A percentile compares a stretch with the other conserved stretches of the same genome.
phyloP scores from a whole-genome alignment of 2,797 vertebrate genomes.

The Danio jaintianensis region DNA sequence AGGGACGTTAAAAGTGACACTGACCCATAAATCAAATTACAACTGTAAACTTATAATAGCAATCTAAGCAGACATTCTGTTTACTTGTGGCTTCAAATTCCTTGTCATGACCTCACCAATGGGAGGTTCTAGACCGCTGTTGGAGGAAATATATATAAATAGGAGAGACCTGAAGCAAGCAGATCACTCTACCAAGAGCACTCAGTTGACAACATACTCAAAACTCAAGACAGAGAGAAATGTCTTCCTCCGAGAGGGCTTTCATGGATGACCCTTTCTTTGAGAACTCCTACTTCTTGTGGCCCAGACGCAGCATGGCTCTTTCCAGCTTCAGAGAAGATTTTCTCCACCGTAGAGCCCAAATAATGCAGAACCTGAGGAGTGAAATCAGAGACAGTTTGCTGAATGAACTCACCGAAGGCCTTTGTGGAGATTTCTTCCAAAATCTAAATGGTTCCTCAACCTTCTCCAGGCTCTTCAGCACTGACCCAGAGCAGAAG shows the following conservation, averaged over 20 bases:
- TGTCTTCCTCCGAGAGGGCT: conserved; percentile 68
- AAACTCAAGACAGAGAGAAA: conserved; percentile 27
- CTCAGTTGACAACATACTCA: not conserved
- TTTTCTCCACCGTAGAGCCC: conserved; percentile 68
- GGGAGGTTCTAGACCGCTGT: conserved; percentile 1
- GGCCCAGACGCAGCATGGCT: conserved; percentile 60
- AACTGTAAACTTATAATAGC: conserved; percentile 42
- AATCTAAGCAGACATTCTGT: conserved; percentile 21
- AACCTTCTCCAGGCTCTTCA: conserved; percentile 36
- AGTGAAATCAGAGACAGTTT: conserved; percentile 66
- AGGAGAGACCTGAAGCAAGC: not conserved
- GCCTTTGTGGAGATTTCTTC: conserved; percentile 44
- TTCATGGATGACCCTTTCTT: conserved; percentile 75
- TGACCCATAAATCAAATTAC: conserved; percentile 17
- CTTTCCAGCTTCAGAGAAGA: conserved; percentile 69
- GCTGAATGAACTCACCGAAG: conserved; percentile 53
- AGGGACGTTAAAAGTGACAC: conserved; percentile 1
- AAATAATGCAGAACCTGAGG: conserved; percentile 70
- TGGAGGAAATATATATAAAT: conserved; percentile 67
- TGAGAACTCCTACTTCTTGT: conserved; percentile 65
- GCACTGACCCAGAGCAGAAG: conserved; percentile 48
- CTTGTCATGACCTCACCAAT: conserved; percentile 71
- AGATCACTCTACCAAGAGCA: conserved; percentile 31
- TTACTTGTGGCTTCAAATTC: conserved; percentile 28
- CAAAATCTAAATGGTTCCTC: conserved; percentile 36